Evolutionary conservation across 1,140 invertebrate species (phyloP).

Genomic region (silkworm (Bombyx mori)): ASM3026992v2 NC_085107.1:9597001-9597500

Average conservation of each 20-base stretch:
- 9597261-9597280: conserved; percentile 6
- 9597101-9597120: background rate
- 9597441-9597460: conserved; percentile 2
- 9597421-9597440: conserved; percentile 43
- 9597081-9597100: background rate
- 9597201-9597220: background rate
- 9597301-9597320: conserved; percentile 31
- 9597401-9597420: conserved; percentile 46
- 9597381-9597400: conserved; percentile 41
- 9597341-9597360: conserved; percentile 45
- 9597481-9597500: conserved; percentile 7
- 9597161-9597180: background rate
- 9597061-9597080: no score
- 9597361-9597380: conserved; percentile 30
- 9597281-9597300: conserved; percentile 15
- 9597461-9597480: conserved; percentile 3
- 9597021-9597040: no score
- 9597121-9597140: background rate
- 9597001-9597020: no score
- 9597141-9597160: background rate
- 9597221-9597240: background rate
- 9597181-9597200: background rate
- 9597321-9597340: conserved; percentile 43
- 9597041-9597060: no score
- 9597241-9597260: conserved; percentile 1